A percentile compares a stretch with the other conserved stretches of the same genome.
These are phyloP conservation scores for Asobara japonica DNA, from an alignment of 1,140 invertebrate genomes.

Conservation along the genomic window DNA sequence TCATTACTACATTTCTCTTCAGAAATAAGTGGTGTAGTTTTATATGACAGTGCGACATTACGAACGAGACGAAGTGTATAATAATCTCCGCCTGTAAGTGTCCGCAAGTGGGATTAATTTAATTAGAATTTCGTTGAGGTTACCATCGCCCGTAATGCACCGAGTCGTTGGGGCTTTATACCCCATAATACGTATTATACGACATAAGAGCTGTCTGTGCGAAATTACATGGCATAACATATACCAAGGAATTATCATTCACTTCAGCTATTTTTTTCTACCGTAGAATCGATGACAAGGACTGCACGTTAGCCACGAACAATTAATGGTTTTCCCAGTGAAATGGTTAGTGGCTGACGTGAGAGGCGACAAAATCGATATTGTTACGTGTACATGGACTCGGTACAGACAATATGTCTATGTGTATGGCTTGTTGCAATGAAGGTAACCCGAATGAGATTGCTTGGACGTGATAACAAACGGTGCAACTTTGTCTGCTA, in stretches of 20 bases:
- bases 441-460: conserved; percentile 11
- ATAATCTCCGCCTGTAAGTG: not conserved
- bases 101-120: not conserved
- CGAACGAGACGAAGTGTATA: not conserved
- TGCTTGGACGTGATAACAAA: conserved; percentile 15
- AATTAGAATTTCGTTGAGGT: conserved; percentile 4
- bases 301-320: not conserved
- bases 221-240: not conserved
- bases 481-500: conserved; percentile 14
- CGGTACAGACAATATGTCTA: not conserved
- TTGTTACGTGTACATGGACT: conserved; percentile 1
- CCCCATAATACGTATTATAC: not conserved
- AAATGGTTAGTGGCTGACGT: conserved; percentile 5
- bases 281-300: not conserved
- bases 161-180: not conserved
- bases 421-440: not conserved
- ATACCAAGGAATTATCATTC: not conserved
- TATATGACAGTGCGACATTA: not conserved
- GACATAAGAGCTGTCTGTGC: not conserved
- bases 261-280: not conserved
- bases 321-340: not conserved
- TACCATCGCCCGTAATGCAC: not conserved
- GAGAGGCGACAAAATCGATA: conserved; percentile 5
- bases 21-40: not conserved
- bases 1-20: not conserved